Evolutionary conservation across 1,140 invertebrate genomes (phyloP).

Genomic region (Diorhabda carinulata): DNA sequence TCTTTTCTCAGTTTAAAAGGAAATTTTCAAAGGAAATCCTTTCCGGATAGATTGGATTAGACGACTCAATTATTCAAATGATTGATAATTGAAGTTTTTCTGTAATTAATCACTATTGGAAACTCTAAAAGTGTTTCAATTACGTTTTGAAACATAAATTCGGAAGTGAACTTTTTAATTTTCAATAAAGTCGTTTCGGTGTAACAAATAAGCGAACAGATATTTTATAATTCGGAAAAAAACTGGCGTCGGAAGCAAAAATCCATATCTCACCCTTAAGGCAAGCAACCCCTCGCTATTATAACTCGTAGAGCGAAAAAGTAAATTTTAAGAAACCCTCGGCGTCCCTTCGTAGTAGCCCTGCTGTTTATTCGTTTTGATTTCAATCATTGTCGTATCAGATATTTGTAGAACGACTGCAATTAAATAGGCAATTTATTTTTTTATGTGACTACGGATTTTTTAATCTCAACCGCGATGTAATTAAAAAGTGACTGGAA

Average conservation of each 20-base stretch:
- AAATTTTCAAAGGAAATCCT: neutral
- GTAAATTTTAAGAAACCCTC: slow-evolving; percentile 50
- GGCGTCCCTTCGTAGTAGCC: slow-evolving; percentile 39
- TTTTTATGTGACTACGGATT: slow-evolving; percentile 44
- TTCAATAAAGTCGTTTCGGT: slow-evolving; percentile 29
- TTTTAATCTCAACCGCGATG: slow-evolving; percentile 46
- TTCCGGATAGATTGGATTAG: neutral
- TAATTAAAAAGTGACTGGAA: slow-evolving; percentile 45
- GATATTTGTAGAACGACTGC: slow-evolving; percentile 19
- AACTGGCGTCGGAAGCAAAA: slow-evolving; percentile 46
- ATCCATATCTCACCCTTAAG: slow-evolving; percentile 46
- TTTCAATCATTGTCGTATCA: slow-evolving; percentile 24
- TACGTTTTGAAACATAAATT: slow-evolving; percentile 8
- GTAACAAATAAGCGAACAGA: slow-evolving; percentile 30
- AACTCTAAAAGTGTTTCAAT: slow-evolving; percentile 11
- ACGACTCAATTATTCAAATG: slow-evolving; percentile 12
- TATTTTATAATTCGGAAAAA: slow-evolving; percentile 47
- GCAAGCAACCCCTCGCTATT: slow-evolving; percentile 37
- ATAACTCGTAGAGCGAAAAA: slow-evolving; percentile 49
- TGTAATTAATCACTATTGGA: slow-evolving; percentile 15
- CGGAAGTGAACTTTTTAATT: slow-evolving; percentile 26
- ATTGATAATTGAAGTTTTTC: slow-evolving; percentile 9
- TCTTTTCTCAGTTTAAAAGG: neutral
- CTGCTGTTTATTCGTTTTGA: slow-evolving; percentile 30
- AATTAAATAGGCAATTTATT: slow-evolving; percentile 50